These are phyloP conservation scores for Astreopora myriophthalma DNA, from an alignment of 64 coral and sea anemone genomes.

Conservation along the genomic window DNA sequence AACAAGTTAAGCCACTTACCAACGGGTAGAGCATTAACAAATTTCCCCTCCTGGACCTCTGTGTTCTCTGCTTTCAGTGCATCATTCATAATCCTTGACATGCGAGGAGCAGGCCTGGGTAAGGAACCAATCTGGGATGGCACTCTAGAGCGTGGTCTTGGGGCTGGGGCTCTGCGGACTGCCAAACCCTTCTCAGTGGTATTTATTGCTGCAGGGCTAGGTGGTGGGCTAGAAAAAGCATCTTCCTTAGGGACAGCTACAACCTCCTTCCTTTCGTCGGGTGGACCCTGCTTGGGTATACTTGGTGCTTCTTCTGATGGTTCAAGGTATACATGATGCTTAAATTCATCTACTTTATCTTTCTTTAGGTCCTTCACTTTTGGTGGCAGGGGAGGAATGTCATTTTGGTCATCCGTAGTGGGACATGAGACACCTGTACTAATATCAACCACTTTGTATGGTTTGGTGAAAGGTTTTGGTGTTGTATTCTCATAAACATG, in stretches of 20 bases:
- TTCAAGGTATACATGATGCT: constrained; percentile 62
- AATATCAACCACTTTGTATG: constrained; percentile 75
- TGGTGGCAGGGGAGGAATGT: constrained; percentile 66
- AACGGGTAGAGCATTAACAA: not conserved
- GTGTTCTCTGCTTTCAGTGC: not conserved
- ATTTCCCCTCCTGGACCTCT: not conserved
- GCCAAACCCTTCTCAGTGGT: not conserved
- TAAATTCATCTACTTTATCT: not conserved
- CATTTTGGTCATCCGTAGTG: not conserved
- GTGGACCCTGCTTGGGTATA: constrained; percentile 9
- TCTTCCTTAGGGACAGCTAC: not conserved
- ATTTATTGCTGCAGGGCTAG: not conserved
- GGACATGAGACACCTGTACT: constrained; percentile 28
- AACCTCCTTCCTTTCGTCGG: constrained; percentile 29
- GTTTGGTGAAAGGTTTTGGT: constrained; percentile 45
- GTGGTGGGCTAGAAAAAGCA: not conserved
- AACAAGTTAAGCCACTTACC: not conserved
- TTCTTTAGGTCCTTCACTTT: constrained; percentile 54
- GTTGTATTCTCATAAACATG: constrained; percentile 48
- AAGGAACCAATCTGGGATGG: constrained; percentile 49
- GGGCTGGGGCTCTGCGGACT: constrained; percentile 30
- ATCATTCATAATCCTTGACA: constrained; percentile 6
- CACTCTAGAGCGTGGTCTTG: constrained; percentile 58
- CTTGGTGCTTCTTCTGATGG: not conserved
- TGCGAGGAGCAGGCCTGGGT: constrained; percentile 45